These are phyloP conservation scores for Drusus annulatus DNA, from an alignment of 1,140 invertebrate genomes.

Conservation along the genomic window DNA sequence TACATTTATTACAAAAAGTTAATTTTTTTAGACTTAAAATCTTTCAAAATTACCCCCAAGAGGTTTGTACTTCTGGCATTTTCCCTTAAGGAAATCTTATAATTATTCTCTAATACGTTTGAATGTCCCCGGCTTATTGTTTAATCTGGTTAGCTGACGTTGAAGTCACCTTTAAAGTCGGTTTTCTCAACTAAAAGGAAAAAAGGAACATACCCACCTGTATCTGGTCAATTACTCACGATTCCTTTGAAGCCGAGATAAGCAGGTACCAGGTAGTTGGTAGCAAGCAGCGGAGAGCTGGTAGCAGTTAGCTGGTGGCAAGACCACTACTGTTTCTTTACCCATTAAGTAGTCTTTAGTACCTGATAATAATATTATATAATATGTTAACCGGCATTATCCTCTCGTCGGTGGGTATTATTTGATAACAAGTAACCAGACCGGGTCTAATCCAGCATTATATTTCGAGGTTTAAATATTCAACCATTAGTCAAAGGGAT, in stretches of 20 bases:
- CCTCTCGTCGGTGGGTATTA: constrained; percentile 33
- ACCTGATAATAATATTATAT: not conserved
- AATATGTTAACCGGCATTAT: constrained; percentile 43
- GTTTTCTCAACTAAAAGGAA: constrained; percentile 40
- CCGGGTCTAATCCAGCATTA: no score
- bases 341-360: constrained; percentile 35
- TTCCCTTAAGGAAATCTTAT: not conserved
- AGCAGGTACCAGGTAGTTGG: not conserved
- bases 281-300: no score
- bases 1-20: no score
- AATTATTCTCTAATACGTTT: not conserved
- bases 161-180: not conserved
- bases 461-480: no score
- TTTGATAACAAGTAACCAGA: not conserved
- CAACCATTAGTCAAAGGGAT: no score
- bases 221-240: constrained; percentile 50
- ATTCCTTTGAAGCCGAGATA: constrained; percentile 41
- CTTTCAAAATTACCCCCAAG: no score
- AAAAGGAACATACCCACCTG: constrained; percentile 8
- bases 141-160: constrained; percentile 20
- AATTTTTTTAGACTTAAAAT: no score
- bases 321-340: not conserved
- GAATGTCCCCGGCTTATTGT: constrained; percentile 6
- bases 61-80: no score
- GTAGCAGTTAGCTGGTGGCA: no score